A percentile compares a stretch with the other conserved stretches of the same genome.
phyloP scores from a whole-genome alignment of 2,888 invertebrate genomes.

The Gerris lacustris region DNA sequence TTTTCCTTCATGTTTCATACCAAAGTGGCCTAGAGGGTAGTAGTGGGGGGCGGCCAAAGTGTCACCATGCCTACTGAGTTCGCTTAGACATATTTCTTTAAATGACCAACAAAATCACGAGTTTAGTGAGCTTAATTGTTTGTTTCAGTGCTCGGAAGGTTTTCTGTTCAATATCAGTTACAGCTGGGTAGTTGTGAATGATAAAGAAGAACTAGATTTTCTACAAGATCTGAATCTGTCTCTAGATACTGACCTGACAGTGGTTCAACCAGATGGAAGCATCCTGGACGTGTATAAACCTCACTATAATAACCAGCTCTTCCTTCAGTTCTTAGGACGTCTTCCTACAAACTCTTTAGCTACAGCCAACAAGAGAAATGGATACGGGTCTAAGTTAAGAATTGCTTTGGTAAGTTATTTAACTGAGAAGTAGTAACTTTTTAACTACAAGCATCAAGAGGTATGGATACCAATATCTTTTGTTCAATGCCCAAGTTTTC shows the following conservation, averaged over 20 bases:
- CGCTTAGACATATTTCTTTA: no score
- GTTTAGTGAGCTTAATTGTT: background rate
- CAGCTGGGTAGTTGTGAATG: background rate
- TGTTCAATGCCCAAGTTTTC: no score
- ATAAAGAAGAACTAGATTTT: background rate
- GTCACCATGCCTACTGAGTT: no score
- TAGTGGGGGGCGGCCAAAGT: no score
- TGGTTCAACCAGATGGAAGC: background rate
- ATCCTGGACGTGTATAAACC: background rate
- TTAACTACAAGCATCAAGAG: no score
- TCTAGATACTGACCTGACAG: background rate
- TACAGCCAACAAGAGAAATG: background rate
- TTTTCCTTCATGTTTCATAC: no score
- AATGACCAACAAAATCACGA: no score
- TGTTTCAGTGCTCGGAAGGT: background rate
- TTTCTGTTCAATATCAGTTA: background rate
- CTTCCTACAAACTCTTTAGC: background rate
- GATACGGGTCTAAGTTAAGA: background rate
- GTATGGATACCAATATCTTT: no score
- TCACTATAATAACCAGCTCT: background rate
- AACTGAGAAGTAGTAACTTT: no score
- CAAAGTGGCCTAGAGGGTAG: no score
- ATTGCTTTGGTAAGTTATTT: background rate
- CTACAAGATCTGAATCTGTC: background rate
- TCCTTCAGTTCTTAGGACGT: background rate